Evolutionary conservation across 1,140 invertebrate genomes (phyloP).

Genomic region (Helicoverpa armigera): DNA sequence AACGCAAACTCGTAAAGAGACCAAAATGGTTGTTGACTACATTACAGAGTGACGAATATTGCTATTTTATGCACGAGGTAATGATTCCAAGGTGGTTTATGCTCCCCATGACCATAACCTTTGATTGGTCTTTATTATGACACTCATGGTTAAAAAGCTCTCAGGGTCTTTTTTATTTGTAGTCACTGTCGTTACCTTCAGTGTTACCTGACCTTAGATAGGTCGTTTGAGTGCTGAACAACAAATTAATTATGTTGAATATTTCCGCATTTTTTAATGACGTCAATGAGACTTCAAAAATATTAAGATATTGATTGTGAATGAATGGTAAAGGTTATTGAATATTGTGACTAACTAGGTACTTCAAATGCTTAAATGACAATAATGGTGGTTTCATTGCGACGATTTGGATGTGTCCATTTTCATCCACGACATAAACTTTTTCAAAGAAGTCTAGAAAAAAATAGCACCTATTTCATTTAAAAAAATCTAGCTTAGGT

Average conservation of each 20-base stretch:
- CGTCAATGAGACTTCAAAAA: background rate
- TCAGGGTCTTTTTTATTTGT: conserved; percentile 36
- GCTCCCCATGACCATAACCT: conserved; percentile 20
- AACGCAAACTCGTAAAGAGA: conserved; percentile 42
- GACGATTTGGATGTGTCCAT: too few species aligned
- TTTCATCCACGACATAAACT: too few species aligned
- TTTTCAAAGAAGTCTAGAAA: too few species aligned
- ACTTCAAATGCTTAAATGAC: too few species aligned
- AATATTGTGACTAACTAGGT: too few species aligned
- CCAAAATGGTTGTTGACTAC: conserved; percentile 56
- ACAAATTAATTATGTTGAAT: background rate
- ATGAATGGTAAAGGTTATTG: background rate
- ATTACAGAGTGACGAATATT: conserved; percentile 52
- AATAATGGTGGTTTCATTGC: too few species aligned
- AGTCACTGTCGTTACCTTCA: conserved; percentile 14
- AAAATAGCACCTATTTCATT: too few species aligned
- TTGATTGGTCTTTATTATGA: conserved; percentile 35
- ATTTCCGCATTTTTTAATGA: background rate
- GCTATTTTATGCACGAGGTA: conserved; percentile 42
- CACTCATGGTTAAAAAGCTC: background rate
- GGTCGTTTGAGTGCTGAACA: background rate
- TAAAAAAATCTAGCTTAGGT: too few species aligned
- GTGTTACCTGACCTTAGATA: conserved; percentile 12
- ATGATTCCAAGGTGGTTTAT: conserved; percentile 54
- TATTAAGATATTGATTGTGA: background rate